Evolutionary conservation across 2,888 invertebrate species (phyloP), one percentile per base, ranked within the genome.

Genomic region (Dryobota labecula): DNA sequence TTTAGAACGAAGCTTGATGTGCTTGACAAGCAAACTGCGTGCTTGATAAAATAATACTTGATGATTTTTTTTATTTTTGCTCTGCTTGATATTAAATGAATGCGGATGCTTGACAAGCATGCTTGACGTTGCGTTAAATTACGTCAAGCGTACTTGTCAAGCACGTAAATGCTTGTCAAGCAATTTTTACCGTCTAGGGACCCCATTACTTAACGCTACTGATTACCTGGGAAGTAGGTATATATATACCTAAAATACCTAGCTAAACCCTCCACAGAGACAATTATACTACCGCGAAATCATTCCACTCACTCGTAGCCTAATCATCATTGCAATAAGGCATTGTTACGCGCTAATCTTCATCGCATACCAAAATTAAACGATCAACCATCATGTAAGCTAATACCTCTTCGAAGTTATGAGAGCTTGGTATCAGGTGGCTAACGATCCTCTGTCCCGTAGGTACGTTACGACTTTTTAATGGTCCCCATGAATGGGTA

Each of bases 391-490:
- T 80, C 82, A 70, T 80, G 88, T 82, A 87, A 87, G 74, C 80
- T 63, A 86, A 87, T 83, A 88, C 88, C 82, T 72, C 69, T 69
- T 76, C 70, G 73, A 58, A 78, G 86, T 93, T 91, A 94, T 95
- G 94, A 93, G 92, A 84, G 91, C 92, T 92, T 92, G 92, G 94
- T 94, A 91, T 95, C 95, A 90, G 88, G 90, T 95, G 91, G 91
- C 94, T 95, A 96, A 95, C 94, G 95, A 95, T 89, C 87, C 90
- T 91, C 95, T 95, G 95, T 95, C 94, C 94, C 94, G 94, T 94
- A 94, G 95, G 94, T 92, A 90, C 90, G 86, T 94, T 94, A 95
- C 93, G 94, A 93, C 91, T 92, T 91, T 95, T 95, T 95, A 95
- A 95, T 95, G 93, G 92, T 80, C 92, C 88, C 90, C 92, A 94